A percentile compares a stretch with the other conserved stretches of the same genome.
These are phyloP conservation scores for Echiichthys vipera DNA, from an alignment of 2,797 vertebrate species.

Conservation along the genomic window DNA sequence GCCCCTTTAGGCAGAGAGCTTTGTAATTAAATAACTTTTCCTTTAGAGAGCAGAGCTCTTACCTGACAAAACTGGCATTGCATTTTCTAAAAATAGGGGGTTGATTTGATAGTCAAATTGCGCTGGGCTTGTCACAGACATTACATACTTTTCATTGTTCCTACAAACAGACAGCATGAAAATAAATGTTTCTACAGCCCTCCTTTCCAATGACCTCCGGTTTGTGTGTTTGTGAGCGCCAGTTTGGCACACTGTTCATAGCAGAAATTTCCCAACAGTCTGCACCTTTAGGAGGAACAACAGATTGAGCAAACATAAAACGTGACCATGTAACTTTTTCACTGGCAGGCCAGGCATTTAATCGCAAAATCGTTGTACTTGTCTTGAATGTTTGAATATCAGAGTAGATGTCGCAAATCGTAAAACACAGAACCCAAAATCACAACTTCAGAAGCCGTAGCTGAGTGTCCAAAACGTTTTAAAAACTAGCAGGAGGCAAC, in stretches of 20 bases:
- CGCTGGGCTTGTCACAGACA: slow-evolving; percentile 12
- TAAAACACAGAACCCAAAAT: too few species aligned
- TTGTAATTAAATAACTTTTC: slow-evolving; percentile 59
- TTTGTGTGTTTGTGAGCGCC: slow-evolving; percentile 20
- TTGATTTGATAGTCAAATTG: slow-evolving; percentile 72
- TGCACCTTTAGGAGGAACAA: slow-evolving; percentile 58
- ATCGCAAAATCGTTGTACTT: slow-evolving; percentile 49
- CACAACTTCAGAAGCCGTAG: too few species aligned
- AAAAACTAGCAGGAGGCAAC: too few species aligned
- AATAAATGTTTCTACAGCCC: background rate
- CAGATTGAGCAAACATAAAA: slow-evolving; percentile 66
- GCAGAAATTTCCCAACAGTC: slow-evolving; percentile 48
- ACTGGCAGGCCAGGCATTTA: slow-evolving; percentile 23
- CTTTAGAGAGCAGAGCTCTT: slow-evolving; percentile 47
- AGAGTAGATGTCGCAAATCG: too few species aligned
- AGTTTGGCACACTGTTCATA: slow-evolving; percentile 1
- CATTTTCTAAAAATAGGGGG: slow-evolving; percentile 45
- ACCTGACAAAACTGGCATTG: slow-evolving; percentile 41
- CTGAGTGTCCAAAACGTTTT: too few species aligned
- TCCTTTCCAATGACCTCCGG: background rate
- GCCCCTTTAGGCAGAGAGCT: slow-evolving; percentile 50
- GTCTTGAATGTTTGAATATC: slow-evolving; percentile 51
- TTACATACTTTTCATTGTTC: slow-evolving; percentile 20
- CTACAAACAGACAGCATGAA: slow-evolving; percentile 13
- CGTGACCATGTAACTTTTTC: slow-evolving; percentile 38